These are phyloP conservation scores for Pilophorus perplexus DNA, from an alignment of 2,888 invertebrate species.

Conservation along the genomic window DNA sequence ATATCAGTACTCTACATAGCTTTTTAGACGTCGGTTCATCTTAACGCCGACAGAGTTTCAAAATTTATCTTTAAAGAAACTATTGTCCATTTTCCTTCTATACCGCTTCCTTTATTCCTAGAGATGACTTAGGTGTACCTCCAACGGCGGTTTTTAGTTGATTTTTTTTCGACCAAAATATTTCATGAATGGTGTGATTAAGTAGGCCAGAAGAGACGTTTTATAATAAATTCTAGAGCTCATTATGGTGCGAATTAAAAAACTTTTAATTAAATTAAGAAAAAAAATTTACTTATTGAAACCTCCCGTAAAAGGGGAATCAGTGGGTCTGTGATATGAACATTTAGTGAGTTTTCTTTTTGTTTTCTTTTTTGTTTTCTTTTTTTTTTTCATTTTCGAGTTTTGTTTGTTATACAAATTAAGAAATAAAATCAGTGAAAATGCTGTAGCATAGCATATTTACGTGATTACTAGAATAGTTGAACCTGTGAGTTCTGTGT, in stretches of 20 bases:
- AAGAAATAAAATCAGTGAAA: slow-evolving; percentile 17
- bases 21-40: not conserved
- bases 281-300: slow-evolving; percentile 45
- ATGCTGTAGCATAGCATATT: not conserved
- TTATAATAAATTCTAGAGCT: slow-evolving; percentile 43
- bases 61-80: not conserved
- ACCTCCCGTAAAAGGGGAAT: slow-evolving; percentile 31
- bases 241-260: slow-evolving; percentile 28
- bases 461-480: slow-evolving; percentile 33
- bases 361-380: not conserved
- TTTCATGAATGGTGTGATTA: not conserved
- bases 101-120: no score
- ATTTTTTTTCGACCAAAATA: not conserved
- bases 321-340: slow-evolving; percentile 47
- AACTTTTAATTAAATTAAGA: slow-evolving; percentile 13
- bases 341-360: slow-evolving; percentile 43
- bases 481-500: slow-evolving; percentile 30
- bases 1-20: slow-evolving; percentile 5
- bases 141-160: no score
- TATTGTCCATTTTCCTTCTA: not conserved
- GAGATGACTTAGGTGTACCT: no score
- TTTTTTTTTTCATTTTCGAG: slow-evolving; percentile 26
- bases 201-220: not conserved
- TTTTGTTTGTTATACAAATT: not conserved
- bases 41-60: not conserved